Evolutionary conservation across 2,888 invertebrate species (phyloP).

Genomic region (Asteroscopus sphinx): DNA sequence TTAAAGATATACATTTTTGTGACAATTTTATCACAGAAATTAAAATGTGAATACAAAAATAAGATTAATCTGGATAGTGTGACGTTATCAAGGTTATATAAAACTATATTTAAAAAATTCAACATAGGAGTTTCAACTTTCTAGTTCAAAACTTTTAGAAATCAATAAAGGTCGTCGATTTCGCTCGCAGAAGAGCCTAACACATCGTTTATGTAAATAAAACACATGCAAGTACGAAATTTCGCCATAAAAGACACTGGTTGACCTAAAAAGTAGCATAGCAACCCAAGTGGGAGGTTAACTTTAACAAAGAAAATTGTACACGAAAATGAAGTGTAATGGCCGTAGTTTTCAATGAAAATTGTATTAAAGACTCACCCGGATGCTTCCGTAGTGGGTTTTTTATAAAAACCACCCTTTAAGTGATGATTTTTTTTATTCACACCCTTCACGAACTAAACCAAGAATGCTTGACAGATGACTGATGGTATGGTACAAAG

Average conservation of each 20-base stretch:
- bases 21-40: not conserved
- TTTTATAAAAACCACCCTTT: constrained; percentile 77
- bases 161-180: constrained; percentile 33
- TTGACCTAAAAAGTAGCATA: constrained; percentile 79
- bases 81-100: constrained; percentile 16
- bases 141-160: constrained; percentile 39
- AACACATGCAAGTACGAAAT: constrained; percentile 64
- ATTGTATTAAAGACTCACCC: constrained; percentile 77
- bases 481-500: constrained; percentile 81
- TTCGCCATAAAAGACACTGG: constrained; percentile 77
- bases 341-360: constrained; percentile 32
- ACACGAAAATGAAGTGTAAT: constrained; percentile 56
- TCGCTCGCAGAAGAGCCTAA: constrained; percentile 41
- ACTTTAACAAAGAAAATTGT: constrained; percentile 61
- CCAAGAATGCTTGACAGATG: constrained; percentile 77
- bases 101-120: constrained; percentile 13
- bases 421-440: constrained; percentile 68
- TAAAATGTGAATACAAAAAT: not conserved
- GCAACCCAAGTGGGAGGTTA: constrained; percentile 68
- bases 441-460: constrained; percentile 76
- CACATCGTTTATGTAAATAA: constrained; percentile 70
- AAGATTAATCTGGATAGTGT: not conserved
- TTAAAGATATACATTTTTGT: not conserved
- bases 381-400: constrained; percentile 86
- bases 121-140: constrained; percentile 25